Conservation (phyloP, 2,113 vertebrate genomes). For the Tenebrosternarchus preto region DNA sequence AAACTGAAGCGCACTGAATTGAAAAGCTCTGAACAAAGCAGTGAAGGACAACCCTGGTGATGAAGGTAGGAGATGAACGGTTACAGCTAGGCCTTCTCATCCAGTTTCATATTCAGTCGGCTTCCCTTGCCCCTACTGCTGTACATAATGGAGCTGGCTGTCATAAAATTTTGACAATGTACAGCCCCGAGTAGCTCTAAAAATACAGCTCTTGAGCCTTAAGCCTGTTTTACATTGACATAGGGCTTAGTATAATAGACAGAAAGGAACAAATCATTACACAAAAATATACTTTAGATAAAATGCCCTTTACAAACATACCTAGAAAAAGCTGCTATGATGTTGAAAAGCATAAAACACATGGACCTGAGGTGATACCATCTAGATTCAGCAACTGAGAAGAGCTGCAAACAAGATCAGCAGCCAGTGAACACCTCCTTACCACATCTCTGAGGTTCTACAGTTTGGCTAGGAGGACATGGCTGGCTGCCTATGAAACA, state of each 20-base stretch:
- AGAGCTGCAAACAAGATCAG: too few relatives aligned
- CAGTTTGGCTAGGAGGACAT: not conserved
- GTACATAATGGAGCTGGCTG: not conserved
- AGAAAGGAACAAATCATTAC: not conserved
- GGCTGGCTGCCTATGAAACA: not conserved
- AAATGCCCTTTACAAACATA: not conserved
- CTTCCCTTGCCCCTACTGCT: not conserved
- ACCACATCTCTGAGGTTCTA: too few relatives aligned
- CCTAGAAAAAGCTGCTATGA: not conserved
- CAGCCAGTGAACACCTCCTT: too few relatives aligned
- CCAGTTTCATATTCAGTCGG: not conserved
- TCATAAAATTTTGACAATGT: not conserved
- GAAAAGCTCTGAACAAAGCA: not conserved
- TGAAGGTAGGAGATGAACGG: not conserved
- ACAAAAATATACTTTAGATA: not conserved
- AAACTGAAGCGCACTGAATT: too few relatives aligned
- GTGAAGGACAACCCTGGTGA: not conserved
- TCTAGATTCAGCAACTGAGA: not conserved
- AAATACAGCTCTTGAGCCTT: not conserved
- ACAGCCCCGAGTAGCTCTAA: not conserved
- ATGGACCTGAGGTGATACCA: too few relatives aligned
- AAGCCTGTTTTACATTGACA: not conserved
- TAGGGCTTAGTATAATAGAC: not conserved
- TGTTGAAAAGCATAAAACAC: too few relatives aligned
- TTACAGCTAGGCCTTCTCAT: not conserved